Percentiles rank a stretch among this genome's conserved stretches.
These are phyloP conservation scores for Karalla daura DNA, from an alignment of 2,797 vertebrate genomes.

Conservation along the genomic window DNA sequence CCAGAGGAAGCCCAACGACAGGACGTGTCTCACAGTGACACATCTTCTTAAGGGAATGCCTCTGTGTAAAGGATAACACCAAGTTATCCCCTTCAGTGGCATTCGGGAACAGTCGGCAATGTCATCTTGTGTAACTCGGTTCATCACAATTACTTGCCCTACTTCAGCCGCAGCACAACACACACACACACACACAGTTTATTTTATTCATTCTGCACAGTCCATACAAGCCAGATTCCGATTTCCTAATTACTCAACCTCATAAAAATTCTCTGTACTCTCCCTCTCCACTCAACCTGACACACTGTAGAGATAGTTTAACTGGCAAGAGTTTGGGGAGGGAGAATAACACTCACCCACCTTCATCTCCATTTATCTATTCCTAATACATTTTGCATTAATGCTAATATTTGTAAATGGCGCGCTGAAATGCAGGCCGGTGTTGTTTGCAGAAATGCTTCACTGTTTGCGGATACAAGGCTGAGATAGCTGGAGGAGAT, in stretches of 20 bases:
- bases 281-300: conserved; percentile 51
- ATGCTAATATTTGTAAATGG: conserved; percentile 80
- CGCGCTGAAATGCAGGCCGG: conserved; percentile 52
- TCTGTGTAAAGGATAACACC: conserved; percentile 7
- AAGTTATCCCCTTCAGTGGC: conserved; percentile 26
- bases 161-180: conserved; percentile 31
- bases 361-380: conserved; percentile 63
- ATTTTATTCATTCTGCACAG: conserved; percentile 36
- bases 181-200: conserved; percentile 13
- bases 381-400: conserved; percentile 72
- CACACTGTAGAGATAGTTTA: conserved; percentile 54
- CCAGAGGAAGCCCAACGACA: conserved; percentile 28
- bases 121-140: conserved; percentile 29
- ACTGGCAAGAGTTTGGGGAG: conserved; percentile 50
- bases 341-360: conserved; percentile 52
- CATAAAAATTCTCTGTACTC: conserved; percentile 47
- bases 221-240: conserved; percentile 39
- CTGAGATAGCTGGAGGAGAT: conserved; percentile 55
- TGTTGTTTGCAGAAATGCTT: conserved; percentile 61
- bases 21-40: conserved; percentile 15
- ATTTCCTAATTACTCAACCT: conserved; percentile 59
- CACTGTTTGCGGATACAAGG: conserved; percentile 64
- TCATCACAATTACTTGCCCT: conserved; percentile 25
- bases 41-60: conserved; percentile 14
- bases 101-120: conserved; percentile 30